Conservation (phyloP, 2,797 vertebrate genomes). For the Chelidonichthys spinosus region DNA sequence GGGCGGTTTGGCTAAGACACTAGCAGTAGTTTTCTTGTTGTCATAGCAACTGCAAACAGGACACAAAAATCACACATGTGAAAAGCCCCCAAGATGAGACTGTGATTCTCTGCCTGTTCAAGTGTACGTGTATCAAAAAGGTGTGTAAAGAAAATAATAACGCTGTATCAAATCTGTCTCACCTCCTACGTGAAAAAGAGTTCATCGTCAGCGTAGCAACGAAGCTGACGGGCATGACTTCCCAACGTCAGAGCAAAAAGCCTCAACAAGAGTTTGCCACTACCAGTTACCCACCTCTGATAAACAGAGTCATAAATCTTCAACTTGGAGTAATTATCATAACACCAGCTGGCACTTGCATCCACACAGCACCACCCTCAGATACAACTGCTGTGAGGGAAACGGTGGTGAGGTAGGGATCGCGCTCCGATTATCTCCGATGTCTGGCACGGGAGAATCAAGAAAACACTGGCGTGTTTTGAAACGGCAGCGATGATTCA, state of each 20-base stretch:
- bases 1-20: too few species aligned
- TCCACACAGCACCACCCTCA: conserved; percentile 29
- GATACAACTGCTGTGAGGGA: conserved; percentile 30
- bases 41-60: not conserved
- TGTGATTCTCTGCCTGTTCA: not conserved
- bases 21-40: too few species aligned
- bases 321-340: conserved; percentile 43
- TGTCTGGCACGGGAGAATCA: conserved; percentile 9
- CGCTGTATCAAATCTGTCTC: not conserved
- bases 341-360: conserved; percentile 54
- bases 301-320: conserved; percentile 30
- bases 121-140: not conserved
- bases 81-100: not conserved
- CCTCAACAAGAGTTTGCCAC: not conserved
- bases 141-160: not conserved
- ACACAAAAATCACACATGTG: not conserved
- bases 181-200: not conserved
- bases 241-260: not conserved
- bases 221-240: not conserved
- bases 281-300: conserved; percentile 14
- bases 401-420: conserved; percentile 11
- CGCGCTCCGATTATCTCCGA: conserved; percentile 27
- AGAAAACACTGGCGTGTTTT: conserved; percentile 8
- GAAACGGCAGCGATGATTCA: not conserved
- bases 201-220: not conserved